These are phyloP conservation scores for Anadara kagoshimensis DNA, from an alignment of 1,140 invertebrate genomes.

Conservation along the genomic window DNA sequence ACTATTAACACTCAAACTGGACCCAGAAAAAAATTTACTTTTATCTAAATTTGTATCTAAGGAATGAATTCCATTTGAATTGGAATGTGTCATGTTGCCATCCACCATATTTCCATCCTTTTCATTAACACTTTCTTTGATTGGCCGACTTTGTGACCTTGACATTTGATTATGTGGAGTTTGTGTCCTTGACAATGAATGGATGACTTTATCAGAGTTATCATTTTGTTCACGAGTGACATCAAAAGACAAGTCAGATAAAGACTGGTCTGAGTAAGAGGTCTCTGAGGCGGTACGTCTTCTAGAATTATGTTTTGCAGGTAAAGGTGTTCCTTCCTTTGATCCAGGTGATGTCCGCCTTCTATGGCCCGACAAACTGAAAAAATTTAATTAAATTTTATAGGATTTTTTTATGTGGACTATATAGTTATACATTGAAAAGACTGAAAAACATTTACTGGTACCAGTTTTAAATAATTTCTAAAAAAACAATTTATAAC, in stretches of 20 bases:
- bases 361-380: background rate
- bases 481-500: background rate
- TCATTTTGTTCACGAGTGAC: no score
- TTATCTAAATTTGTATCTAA: no score
- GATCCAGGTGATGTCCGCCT: background rate
- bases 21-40: background rate
- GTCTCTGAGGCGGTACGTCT: constrained; percentile 38
- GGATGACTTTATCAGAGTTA: no score
- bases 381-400: no score
- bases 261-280: constrained; percentile 29
- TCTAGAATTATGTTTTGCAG: background rate
- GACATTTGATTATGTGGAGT: no score
- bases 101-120: no score
- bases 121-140: no score
- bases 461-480: background rate
- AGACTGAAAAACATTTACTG: background rate
- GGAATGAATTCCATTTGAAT: no score
- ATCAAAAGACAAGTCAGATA: constrained; percentile 16
- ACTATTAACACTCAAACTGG: constrained; percentile 21
- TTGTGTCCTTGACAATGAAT: no score
- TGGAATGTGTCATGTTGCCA: no score
- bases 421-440: background rate
- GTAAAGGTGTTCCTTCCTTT: background rate
- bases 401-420: background rate
- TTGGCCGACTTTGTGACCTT: no score